These are phyloP conservation scores for Rachycentron canadum DNA, from an alignment of 2,797 vertebrate genomes.

Conservation along the genomic window DNA sequence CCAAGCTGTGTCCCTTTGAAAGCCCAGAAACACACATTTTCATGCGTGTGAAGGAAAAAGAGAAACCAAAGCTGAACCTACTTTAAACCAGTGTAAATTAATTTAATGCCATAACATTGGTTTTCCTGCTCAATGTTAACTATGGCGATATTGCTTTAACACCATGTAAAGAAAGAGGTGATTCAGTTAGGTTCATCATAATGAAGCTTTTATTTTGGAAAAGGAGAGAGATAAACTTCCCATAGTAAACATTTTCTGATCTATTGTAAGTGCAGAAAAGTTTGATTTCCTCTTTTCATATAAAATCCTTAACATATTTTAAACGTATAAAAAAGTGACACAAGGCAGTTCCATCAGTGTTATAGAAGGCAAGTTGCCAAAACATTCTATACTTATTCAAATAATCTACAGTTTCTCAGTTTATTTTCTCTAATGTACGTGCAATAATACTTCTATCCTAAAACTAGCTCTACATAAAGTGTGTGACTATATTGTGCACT, in stretches of 20 bases:
- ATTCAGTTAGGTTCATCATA: slow-evolving; percentile 64
- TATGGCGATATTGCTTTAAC: not conserved
- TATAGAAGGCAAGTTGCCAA: slow-evolving; percentile 86
- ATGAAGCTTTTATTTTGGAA: slow-evolving; percentile 86
- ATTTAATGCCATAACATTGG: slow-evolving; percentile 3
- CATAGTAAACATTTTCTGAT: slow-evolving; percentile 84
- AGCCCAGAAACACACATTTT: slow-evolving; percentile 59
- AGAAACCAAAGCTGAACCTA: slow-evolving; percentile 31
- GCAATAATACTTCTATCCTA: slow-evolving; percentile 86
- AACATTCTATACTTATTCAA: slow-evolving; percentile 87
- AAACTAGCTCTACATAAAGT: slow-evolving; percentile 85
- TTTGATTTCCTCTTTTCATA: slow-evolving; percentile 77
- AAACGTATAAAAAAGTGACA: slow-evolving; percentile 88
- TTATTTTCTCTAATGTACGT: slow-evolving; percentile 85
- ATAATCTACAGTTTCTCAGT: slow-evolving; percentile 78
- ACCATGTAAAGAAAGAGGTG: slow-evolving; percentile 28
- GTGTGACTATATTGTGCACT: slow-evolving; percentile 85
- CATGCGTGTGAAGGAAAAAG: slow-evolving; percentile 37
- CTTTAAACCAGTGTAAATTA: slow-evolving; percentile 23
- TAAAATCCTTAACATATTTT: slow-evolving; percentile 85
- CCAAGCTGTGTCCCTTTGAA: slow-evolving; percentile 84
- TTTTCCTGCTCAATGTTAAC: not conserved
- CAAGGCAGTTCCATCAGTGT: slow-evolving; percentile 86
- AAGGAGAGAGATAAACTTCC: slow-evolving; percentile 85
- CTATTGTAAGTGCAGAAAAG: slow-evolving; percentile 85